phyloP scores from a whole-genome alignment of 2,797 vertebrate genomes.

The Telmatherina bonti region DNA sequence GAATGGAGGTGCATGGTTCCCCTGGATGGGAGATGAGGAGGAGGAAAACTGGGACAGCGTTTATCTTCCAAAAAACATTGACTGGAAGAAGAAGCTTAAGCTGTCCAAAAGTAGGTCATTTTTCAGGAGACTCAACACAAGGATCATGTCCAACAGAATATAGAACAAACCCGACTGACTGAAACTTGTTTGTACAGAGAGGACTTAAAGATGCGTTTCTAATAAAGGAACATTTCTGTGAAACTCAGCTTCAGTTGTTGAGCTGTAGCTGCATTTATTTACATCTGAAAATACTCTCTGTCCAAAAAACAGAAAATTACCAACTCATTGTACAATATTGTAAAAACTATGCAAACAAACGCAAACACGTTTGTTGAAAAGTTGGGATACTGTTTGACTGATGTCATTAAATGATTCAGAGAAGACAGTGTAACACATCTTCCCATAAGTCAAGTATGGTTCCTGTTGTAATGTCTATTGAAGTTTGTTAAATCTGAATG shows the following conservation, averaged over 20 bases:
- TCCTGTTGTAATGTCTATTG: background rate
- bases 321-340: constrained; percentile 8
- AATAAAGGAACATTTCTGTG: constrained; percentile 1
- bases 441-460: background rate
- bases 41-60: constrained; percentile 81
- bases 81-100: constrained; percentile 91
- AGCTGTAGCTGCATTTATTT: constrained; percentile 17
- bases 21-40: constrained; percentile 93
- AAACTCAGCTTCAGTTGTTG: background rate
- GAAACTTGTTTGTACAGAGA: background rate
- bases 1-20: constrained; percentile 95
- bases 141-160: constrained; percentile 95
- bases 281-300: background rate
- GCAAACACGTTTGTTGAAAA: background rate
- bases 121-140: constrained; percentile 92
- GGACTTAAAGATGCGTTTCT: constrained; percentile 9
- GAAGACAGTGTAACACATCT: background rate
- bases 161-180: constrained; percentile 59
- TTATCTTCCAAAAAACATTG: constrained; percentile 79
- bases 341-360: background rate
- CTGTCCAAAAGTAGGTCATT: constrained; percentile 92
- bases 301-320: background rate
- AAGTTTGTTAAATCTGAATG: background rate
- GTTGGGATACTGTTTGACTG: background rate
- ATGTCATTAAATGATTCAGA: background rate